Base-by-base conservation (phyloP, 2,888 invertebrate species). In the Pardosa pseudoannulata region DNA sequence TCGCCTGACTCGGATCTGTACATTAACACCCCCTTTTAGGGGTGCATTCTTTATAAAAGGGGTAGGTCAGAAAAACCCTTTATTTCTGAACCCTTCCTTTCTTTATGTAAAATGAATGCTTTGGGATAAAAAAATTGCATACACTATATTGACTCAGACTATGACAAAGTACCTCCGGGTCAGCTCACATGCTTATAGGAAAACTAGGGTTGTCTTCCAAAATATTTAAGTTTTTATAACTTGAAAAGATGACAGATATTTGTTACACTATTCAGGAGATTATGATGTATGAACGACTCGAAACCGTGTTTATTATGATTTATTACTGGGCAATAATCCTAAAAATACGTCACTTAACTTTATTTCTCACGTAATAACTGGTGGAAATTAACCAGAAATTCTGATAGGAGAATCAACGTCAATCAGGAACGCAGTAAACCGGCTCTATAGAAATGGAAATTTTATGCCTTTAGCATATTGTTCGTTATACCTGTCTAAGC, bases 61-160 rank as follows among this genome's bases (percentile, higher is more conserved):
- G 80, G 80, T 73, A 74, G 73, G 80, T 74, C 80, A 50, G 73
- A 80, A 56, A 68, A 68, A 74, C 67, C 80, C 50, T 80, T 79
- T 79, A 79, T 79, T 80, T 81, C 80, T 81, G 46, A 81, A 81
- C 80, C 80, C 80, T 81, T 81, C 80, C 68, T 81, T 81, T 50
- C 80, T 74, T 81, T 74, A 74, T 81, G 74, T 67, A 19, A 50
- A 79, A 1, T 79, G 72, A 79, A 79, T 79, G 65, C 79, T 19
- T 46, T 28, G n/a, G 0, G 31, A n/a, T n/a, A 19, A 67, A 67
- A 65, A 67, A 67, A 19, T n/a, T 31, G 36, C 65, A 29, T 67
- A 19, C 67, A 67, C 56, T 46, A n/a, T n/a, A 80, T 72, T 80
- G 64, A 50, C 62, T 72, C 65, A 79, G 73, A 73, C 72, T 80